Conservation (phyloP, 2,113 vertebrate species). For the Arvicanthis niloticus region DNA sequence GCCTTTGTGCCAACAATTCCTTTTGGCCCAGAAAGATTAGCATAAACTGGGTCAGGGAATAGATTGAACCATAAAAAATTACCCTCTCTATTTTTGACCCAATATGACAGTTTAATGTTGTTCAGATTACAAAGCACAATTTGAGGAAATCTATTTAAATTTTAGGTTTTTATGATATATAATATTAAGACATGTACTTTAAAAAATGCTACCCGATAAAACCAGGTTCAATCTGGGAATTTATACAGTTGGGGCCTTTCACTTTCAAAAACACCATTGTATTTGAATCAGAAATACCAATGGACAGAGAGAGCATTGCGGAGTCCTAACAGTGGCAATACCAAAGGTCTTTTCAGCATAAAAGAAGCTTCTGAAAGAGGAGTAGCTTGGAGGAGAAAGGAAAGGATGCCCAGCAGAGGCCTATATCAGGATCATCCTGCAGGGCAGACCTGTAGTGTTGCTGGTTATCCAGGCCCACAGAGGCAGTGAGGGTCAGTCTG, state of each 20-base stretch:
- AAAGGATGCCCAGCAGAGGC: too few species aligned
- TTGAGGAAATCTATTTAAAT: conserved; percentile 37
- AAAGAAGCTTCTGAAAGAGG: not conserved
- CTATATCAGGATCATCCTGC: not conserved
- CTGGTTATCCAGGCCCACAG: not conserved
- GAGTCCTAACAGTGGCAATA: not conserved
- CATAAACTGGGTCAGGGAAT: conserved; percentile 63
- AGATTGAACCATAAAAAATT: conserved; percentile 11
- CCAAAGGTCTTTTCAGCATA: not conserved
- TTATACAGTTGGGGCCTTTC: not conserved
- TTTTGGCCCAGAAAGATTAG: conserved; percentile 59
- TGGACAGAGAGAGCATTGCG: not conserved
- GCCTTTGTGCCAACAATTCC: conserved; percentile 1
- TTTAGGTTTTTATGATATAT: not conserved
- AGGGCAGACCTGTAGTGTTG: too few species aligned
- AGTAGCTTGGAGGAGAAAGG: not conserved
- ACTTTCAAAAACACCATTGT: conserved; percentile 20
- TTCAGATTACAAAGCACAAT: not conserved
- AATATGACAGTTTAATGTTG: not conserved
- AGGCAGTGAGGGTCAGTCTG: not conserved
- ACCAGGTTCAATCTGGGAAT: not conserved
- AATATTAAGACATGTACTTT: conserved; percentile 35
- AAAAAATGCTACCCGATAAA: conserved; percentile 27
- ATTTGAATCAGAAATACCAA: not conserved
- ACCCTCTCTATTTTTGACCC: conserved; percentile 7